Evolutionary conservation across 2,888 invertebrate genomes (phyloP).

Genomic region (Athripsodes cinereus): DNA sequence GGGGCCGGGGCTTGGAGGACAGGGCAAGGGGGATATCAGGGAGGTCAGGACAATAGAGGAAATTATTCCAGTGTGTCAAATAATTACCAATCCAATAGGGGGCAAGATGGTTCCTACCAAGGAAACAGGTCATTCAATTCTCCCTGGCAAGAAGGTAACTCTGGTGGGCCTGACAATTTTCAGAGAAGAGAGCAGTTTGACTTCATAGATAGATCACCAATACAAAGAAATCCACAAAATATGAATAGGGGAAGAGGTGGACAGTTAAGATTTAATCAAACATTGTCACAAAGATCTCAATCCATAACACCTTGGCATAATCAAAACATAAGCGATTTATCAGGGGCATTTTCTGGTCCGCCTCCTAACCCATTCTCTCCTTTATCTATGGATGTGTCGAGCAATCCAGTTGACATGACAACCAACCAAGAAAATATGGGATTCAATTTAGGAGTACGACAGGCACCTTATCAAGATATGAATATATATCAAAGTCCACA

Average conservation of each 20-base stretch:
- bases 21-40: slow-evolving; percentile 26
- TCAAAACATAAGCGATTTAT: slow-evolving; percentile 12
- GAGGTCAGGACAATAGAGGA: slow-evolving; percentile 20
- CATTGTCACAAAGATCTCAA: slow-evolving; percentile 13
- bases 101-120: slow-evolving; percentile 14
- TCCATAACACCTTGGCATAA: slow-evolving; percentile 16
- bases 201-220: slow-evolving; percentile 19
- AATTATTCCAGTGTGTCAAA: slow-evolving; percentile 24
- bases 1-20: slow-evolving; percentile 37
- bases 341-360: slow-evolving; percentile 5
- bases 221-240: slow-evolving; percentile 13
- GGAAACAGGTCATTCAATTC: slow-evolving; percentile 21
- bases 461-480: slow-evolving; percentile 1
- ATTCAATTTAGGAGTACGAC: slow-evolving; percentile 5
- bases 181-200: slow-evolving; percentile 20
- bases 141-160: slow-evolving; percentile 18
- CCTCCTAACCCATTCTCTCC: slow-evolving; percentile 6
- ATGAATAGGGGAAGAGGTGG: slow-evolving; percentile 16
- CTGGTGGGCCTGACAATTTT: slow-evolving; percentile 11
- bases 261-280: slow-evolving; percentile 14
- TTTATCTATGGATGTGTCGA: neutral
- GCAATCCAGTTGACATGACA: slow-evolving; percentile 15
- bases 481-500: slow-evolving; percentile 1
- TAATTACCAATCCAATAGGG: slow-evolving; percentile 29
- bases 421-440: slow-evolving; percentile 5